A percentile compares a stretch with the other conserved stretches of the same genome.
Conservation (phyloP, 2,113 vertebrate genomes). For the Petroica traversi region DNA sequence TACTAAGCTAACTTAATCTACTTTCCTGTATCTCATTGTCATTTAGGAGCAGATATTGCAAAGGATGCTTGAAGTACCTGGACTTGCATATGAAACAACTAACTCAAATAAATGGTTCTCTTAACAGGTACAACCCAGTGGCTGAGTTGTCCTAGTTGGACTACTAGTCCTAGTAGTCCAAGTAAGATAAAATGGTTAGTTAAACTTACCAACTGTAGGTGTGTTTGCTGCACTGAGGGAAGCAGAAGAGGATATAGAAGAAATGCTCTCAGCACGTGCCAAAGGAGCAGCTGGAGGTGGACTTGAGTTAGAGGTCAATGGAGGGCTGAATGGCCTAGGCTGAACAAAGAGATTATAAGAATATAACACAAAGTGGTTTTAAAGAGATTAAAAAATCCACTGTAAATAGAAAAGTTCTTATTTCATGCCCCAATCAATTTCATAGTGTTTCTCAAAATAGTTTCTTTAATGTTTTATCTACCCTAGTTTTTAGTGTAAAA, state of each 20-base stretch:
- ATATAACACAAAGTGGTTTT: not conserved
- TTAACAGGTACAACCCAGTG: not conserved
- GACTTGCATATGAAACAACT: not conserved
- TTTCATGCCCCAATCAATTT: not conserved
- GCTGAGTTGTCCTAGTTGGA: not conserved
- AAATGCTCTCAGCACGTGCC: conserved; percentile 94
- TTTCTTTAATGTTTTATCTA: not conserved
- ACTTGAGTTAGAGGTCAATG: conserved; percentile 83
- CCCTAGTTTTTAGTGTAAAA: not conserved
- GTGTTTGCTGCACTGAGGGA: conserved; percentile 93
- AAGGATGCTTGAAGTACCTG: not conserved
- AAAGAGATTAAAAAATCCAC: not conserved
- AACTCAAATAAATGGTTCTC: not conserved
- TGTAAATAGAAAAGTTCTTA: not conserved
- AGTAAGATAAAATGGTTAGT: not conserved
- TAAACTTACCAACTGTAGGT: conserved; percentile 89
- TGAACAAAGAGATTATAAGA: conserved; percentile 59
- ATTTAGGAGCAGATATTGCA: not conserved
- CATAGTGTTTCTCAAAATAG: not conserved
- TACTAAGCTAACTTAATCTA: not conserved
- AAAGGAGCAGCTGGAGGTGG: conserved; percentile 88
- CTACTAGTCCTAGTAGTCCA: too few relatives aligned
- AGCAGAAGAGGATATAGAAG: conserved; percentile 92
- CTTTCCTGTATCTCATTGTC: not conserved
- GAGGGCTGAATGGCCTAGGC: conserved; percentile 93